Evolutionary conservation across 2,113 vertebrate genomes (phyloP), one percentile per base, ranked within the genome.

Genomic region (Gnathonemus longibarbis): DNA sequence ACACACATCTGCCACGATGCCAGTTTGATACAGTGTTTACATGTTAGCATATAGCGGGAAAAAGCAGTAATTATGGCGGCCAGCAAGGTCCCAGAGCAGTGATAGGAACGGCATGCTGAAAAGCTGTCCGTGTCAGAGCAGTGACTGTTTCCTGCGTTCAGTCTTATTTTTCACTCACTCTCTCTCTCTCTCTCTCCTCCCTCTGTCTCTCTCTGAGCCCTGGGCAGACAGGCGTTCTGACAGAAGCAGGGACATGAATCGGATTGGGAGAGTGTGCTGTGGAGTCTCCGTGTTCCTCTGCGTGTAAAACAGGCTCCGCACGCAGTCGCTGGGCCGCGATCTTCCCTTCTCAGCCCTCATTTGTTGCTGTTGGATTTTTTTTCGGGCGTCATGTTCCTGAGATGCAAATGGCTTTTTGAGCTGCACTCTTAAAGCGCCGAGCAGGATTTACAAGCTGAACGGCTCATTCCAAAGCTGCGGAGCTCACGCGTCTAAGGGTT

Each of bases 301-400:
- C 90, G 90, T 92, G 94, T 91, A 95, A 95, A 95, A 96, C 95
- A 96, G 95, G 95, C 94, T 90, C 31, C 93, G 94, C 94, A 94
- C 74, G 90, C 94, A 21, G 52, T 17, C 93, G 93, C 94, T 2
- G 31, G 21, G 58, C 56, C 93, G 94, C 95, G 95, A 27, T 66
- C 62, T 70, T 13, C 94, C 92, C 95, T 94, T 94, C 92, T 93
- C 94, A 95, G 94, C 94, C 94, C 8, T 94, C 95, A 95, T 94
- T 95, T 95, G 95, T 95, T 70, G 62, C 62, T 70, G 62, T 70
- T 70, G 62, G 10, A 70, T 31, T 94, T 93, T 94, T 94, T 94
- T 91, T 96, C 9, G 31, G 4, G 3, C 94, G 89, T 89, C 91
- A 94, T 94, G 17, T 95, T 42, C 94, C 93, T 93, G 95, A 94